Evolutionary conservation across 2,113 vertebrate species (phyloP).

Genomic region (Sterrhoptilus dennistouni): DNA sequence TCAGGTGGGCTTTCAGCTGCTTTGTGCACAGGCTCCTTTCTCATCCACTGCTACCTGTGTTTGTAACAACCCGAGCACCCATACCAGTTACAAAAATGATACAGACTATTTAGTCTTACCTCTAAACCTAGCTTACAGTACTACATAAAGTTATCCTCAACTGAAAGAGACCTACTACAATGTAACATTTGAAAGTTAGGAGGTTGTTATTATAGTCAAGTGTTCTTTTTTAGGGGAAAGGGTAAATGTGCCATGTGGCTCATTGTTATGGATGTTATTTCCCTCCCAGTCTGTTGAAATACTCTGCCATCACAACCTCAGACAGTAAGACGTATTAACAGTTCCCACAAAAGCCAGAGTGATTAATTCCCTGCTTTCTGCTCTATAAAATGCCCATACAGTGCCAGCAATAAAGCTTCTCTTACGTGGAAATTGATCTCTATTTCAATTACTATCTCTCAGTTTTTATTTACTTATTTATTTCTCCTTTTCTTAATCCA

Average conservation of each 20-base stretch:
- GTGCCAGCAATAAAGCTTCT: background rate
- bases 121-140: background rate
- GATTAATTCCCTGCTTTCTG: background rate
- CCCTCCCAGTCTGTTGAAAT: background rate
- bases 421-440: background rate
- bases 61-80: background rate
- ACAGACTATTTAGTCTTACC: background rate
- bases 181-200: background rate
- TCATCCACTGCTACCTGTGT: too few species aligned
- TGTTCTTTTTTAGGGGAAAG: background rate
- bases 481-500: background rate
- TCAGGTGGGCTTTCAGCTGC: background rate
- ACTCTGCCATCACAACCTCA: background rate
- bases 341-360: background rate
- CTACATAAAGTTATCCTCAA: background rate
- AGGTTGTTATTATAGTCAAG: background rate
- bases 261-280: background rate
- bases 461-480: background rate
- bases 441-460: background rate
- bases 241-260: background rate
- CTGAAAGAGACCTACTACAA: background rate
- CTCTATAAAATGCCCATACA: accelerated
- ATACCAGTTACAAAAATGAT: accelerated
- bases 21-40: accelerated
- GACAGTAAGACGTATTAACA: background rate